These are phyloP conservation scores for Aptenodytes forsteri DNA, from an alignment of 2,113 vertebrate genomes.

Conservation along the genomic window DNA sequence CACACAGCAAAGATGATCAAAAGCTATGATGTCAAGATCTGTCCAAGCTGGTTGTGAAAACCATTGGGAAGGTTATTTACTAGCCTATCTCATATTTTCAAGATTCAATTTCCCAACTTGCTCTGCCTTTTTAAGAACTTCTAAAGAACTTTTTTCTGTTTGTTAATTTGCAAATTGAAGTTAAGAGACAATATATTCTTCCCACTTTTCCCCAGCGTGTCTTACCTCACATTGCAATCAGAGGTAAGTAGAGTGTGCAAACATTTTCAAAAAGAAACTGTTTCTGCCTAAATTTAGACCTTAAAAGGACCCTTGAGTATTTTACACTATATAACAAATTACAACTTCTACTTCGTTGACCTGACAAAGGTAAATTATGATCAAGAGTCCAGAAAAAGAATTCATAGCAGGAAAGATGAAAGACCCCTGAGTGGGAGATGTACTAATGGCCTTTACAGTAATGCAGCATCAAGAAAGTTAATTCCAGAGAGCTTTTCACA, in stretches of 20 bases:
- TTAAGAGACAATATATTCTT: neutral
- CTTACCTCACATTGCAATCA: neutral
- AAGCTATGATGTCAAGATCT: neutral
- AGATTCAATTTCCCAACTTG: neutral
- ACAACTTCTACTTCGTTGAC: neutral
- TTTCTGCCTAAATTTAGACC: neutral
- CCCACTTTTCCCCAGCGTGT: neutral
- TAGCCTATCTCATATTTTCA: neutral
- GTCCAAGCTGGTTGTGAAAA: neutral
- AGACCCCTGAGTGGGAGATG: conserved; percentile 45
- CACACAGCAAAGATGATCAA: neutral
- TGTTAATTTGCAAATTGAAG: neutral
- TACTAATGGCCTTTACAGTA: conserved; percentile 59
- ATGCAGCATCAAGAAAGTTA: conserved; percentile 66
- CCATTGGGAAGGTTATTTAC: neutral
- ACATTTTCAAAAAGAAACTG: neutral
- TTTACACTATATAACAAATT: neutral
- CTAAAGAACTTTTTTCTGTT: neutral
- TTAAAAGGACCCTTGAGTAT: neutral
- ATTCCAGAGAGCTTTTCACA: conserved; percentile 52
- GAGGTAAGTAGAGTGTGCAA: neutral
- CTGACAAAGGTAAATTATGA: neutral
- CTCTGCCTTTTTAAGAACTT: neutral
- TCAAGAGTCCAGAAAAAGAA: neutral
- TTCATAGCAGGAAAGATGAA: conserved; percentile 55